Conservation (phyloP, 2,797 vertebrate genomes). For the Distichodus sexfasciatus region DNA sequence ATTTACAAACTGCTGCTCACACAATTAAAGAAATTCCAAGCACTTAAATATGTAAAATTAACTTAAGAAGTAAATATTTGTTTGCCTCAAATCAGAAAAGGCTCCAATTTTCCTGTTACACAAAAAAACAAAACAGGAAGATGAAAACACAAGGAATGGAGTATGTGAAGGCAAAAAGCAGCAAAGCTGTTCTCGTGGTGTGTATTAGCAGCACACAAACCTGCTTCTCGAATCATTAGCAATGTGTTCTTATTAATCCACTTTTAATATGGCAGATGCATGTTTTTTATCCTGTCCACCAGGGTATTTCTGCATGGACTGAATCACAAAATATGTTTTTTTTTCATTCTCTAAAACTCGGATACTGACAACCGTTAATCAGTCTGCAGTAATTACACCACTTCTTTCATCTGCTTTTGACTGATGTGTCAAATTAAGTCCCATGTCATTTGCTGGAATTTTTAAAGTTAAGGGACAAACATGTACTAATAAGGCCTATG, state of each 20-base stretch:
- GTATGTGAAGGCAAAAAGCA: background rate
- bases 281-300: constrained; percentile 35
- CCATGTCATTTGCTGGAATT: constrained; percentile 73
- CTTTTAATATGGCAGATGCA: constrained; percentile 45
- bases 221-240: constrained; percentile 55
- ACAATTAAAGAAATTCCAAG: constrained; percentile 15
- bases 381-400: constrained; percentile 72
- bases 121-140: too few relatives aligned
- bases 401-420: constrained; percentile 76
- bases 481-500: constrained; percentile 75
- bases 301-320: constrained; percentile 29
- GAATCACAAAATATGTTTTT: constrained; percentile 53
- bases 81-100: constrained; percentile 14
- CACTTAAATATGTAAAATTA: too few relatives aligned
- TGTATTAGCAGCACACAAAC: constrained; percentile 28
- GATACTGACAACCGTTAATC: constrained; percentile 74
- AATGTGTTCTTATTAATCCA: constrained; percentile 66
- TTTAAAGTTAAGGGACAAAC: constrained; percentile 74
- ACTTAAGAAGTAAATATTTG: constrained; percentile 11
- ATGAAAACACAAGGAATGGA: constrained; percentile 29
- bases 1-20: constrained; percentile 23
- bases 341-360: constrained; percentile 61
- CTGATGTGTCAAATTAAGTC: constrained; percentile 75
- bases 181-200: constrained; percentile 19
- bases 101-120: constrained; percentile 18